phyloP scores from a whole-genome alignment of 1,140 invertebrate species.

The Manduca sexta region DNA sequence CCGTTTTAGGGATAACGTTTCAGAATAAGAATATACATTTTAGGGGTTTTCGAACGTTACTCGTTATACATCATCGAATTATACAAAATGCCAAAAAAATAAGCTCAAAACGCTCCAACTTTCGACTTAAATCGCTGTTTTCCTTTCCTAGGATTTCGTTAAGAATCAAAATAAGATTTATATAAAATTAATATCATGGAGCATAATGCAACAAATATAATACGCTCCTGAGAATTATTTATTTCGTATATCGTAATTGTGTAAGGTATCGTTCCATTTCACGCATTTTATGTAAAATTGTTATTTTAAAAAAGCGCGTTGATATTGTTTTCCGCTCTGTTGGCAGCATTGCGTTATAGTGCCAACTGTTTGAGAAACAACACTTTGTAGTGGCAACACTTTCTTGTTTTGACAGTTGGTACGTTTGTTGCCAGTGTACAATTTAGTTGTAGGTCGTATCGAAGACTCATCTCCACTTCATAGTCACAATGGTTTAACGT shows the following conservation, averaged over 20 bases:
- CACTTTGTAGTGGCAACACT: neutral
- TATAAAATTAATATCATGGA: neutral
- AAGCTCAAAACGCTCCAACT: neutral
- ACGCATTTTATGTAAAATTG: conserved; percentile 68
- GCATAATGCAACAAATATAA: neutral
- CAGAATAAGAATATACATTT: conserved; percentile 4
- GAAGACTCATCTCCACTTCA: conserved; percentile 6
- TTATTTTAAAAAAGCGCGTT: conserved; percentile 59
- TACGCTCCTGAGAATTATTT: conserved; percentile 42
- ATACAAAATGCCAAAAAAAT: conserved; percentile 11
- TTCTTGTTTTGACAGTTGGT: too few relatives aligned
- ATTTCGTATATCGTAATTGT: conserved; percentile 53
- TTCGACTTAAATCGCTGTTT: conserved; percentile 1
- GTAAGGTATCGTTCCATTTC: conserved; percentile 63
- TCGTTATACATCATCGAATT: conserved; percentile 4
- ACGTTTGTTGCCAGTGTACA: too few relatives aligned
- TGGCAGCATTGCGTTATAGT: conserved; percentile 27
- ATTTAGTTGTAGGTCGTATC: too few relatives aligned
- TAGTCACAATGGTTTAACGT: conserved; percentile 69
- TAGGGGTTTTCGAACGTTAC: conserved; percentile 4
- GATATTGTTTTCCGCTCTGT: conserved; percentile 52
- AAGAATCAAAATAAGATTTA: conserved; percentile 3
- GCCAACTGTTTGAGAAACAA: conserved; percentile 25
- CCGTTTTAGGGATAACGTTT: conserved; percentile 16
- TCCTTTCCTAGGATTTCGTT: conserved; percentile 61